Percentiles rank a stretch among this genome's conserved stretches.
phyloP scores from a whole-genome alignment of 2,797 vertebrate genomes.

The Lagodon rhomboides region DNA sequence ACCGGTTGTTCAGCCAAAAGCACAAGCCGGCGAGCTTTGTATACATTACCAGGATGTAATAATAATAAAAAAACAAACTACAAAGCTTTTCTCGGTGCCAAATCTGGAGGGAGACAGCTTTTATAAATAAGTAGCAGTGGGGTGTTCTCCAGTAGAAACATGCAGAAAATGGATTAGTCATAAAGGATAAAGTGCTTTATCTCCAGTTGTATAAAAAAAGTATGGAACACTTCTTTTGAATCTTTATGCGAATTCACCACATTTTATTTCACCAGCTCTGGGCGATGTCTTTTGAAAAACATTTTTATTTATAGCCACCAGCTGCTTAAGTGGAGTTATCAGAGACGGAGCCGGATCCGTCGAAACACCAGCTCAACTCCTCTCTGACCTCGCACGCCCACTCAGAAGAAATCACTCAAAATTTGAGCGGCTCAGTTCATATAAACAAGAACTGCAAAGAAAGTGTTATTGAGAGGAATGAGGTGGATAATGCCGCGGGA shows the following conservation, averaged over 20 bases:
- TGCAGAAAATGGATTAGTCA: conserved; percentile 30
- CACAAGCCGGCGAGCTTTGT: conserved; percentile 21
- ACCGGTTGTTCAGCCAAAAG: conserved; percentile 59
- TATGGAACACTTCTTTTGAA: conserved; percentile 25
- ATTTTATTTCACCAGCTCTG: conserved; percentile 16
- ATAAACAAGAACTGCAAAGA: not conserved
- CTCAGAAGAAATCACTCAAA: not conserved
- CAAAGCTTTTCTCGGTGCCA: conserved; percentile 33
- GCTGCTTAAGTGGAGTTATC: conserved; percentile 9
- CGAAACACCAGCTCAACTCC: conserved; percentile 6
- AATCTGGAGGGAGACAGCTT: conserved; percentile 30
- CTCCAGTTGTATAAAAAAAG: conserved; percentile 15
- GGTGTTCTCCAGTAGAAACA: conserved; percentile 8
- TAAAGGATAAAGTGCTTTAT: conserved; percentile 35
- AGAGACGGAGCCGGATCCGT: conserved; percentile 7
- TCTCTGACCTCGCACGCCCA: conserved; percentile 20
- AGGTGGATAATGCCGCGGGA: not conserved
- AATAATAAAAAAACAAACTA: not conserved
- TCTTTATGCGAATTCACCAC: conserved; percentile 1
- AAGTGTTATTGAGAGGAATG: not conserved
- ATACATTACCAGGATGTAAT: conserved; percentile 9
- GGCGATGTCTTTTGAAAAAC: not conserved
- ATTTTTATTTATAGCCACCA: conserved; percentile 17
- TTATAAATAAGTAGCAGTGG: conserved; percentile 17
- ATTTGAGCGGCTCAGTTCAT: not conserved